Base-by-base conservation (phyloP, 2,113 vertebrate genomes). In the Ellobius talpinus region DNA sequence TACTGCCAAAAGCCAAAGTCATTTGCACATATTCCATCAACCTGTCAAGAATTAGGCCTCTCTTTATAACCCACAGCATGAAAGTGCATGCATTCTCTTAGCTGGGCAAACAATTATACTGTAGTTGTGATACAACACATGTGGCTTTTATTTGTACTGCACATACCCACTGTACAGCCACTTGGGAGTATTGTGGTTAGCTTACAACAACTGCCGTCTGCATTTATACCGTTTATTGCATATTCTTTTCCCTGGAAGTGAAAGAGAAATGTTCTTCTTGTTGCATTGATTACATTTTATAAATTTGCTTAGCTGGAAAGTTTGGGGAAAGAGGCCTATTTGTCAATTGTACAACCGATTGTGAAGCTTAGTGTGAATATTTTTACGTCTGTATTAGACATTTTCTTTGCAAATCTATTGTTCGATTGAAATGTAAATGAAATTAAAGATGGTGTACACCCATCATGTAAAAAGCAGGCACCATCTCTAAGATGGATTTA, bases 351-450 rank as follows among this genome's bases (percentile, higher is more conserved):
- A 99, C 99, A 99, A 99, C 99, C 99, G 99, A 99, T 99, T 99
- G 99, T 99, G 98, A 99, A 99, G 99, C 99, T 99, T 99, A 99
- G 99, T 99, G 99, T 99, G 99, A 99, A 99, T 99, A 99, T 99
- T 99, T 99, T 99, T 99, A 99, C 99, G 99, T 99, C 99, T 99
- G 99, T 99, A 99, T 99, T 99, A 99, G 99, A 99, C 99, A 99
- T 99, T 99, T 99, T 99, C 99, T 99, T 99, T 99, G 99, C 99
- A 98, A 99, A 99, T 99, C 99, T 99, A 99, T 99, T 99, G 99
- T 99, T 99, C 99, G 99, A 99, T 99, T 99, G 99, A 99, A 99
- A 99, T 99, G 99, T 99, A 99, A 99, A 99, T 99, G 98, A 99
- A 99, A 99, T 99, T 99, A 99, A 99, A 99, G 99, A 99, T 99